Conservation (phyloP, 2,797 vertebrate genomes). For the Sitta carolinensis region DNA sequence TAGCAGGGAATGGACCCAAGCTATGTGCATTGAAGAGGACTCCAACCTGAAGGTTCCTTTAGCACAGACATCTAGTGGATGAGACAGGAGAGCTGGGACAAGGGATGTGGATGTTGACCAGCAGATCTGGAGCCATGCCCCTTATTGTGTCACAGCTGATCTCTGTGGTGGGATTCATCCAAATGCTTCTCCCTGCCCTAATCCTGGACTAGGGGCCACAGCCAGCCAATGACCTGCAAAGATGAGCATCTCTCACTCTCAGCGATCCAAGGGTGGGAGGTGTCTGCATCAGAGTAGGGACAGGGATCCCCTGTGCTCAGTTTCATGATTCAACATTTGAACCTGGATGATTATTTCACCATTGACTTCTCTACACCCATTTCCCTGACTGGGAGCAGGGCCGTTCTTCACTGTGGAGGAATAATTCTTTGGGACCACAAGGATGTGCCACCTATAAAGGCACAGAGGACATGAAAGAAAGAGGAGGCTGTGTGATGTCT, state of each 20-base stretch:
- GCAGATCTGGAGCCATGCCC: background rate
- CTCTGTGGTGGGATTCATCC: background rate
- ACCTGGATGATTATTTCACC: background rate
- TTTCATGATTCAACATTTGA: background rate
- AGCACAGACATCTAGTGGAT: background rate
- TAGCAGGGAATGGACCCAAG: background rate
- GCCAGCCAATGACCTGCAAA: background rate
- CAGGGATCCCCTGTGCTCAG: background rate
- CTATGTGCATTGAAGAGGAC: background rate
- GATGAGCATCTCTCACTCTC: fast-evolving
- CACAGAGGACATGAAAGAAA: background rate
- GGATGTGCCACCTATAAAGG: background rate
- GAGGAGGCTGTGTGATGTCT: background rate
- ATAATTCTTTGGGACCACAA: background rate
- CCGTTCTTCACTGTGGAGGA: fast-evolving
- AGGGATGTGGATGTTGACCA: background rate
- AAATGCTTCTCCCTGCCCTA: background rate
- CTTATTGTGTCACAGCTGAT: background rate
- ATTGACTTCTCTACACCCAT: background rate
- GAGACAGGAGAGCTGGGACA: background rate
- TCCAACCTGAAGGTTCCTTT: background rate
- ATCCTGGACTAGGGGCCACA: fast-evolving
- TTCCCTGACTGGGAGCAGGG: background rate
- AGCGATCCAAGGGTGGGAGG: background rate
- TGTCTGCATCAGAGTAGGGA: background rate